Base-by-base conservation (phyloP, 2,113 vertebrate species). In the Taurulus bubalis region DNA sequence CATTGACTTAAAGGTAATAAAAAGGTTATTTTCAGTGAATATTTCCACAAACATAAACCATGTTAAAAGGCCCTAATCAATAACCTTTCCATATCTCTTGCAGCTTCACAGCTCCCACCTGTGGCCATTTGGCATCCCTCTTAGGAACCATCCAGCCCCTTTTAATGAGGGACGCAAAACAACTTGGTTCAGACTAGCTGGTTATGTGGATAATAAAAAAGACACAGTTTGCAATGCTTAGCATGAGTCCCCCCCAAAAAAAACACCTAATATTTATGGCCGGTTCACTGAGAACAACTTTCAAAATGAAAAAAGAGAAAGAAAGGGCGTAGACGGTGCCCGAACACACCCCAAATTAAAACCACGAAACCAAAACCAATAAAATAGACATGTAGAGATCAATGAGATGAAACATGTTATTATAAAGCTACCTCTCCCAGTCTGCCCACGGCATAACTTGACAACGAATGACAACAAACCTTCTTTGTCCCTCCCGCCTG, bases 331-430 rank as follows among this genome's bases (percentile, higher is more conserved):
- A 34, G 65, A 38, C 18, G 6, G 47, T 7, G 73, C 72, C 83
- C 66, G 68, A 59, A 38, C 69, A 62, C 30, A 30, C 51, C 67
- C 32, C 28, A 69, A 63, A 82, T 82, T 66, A 66, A 86, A 83
- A 81, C 62, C 72, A 75, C 55, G 12, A 71, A 62, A 89, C 69
- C 69, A 58, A 40, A 83, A 90, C 84, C 62, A 82, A 4, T 59
- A 59, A 66, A 78, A 51, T 36, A 70, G 26, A 76, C 79, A 65
- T 49, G 70, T 40, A 47, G 79, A 74, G 84, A 47, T 72, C 63
- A 80, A 34, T 53, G 34, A 65, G 73, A 63, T 73, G n/a, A 38
- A 76, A 78, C 64, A 0, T 77, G 84, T 88, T 71, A 86, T 88
- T 79, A 84, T 67, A 82, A 76, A 45, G 73, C 64, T 77, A 73